Evolutionary conservation across 23 tunicate species (phyloP).

Genomic region (Oikopleura dioica): DNA sequence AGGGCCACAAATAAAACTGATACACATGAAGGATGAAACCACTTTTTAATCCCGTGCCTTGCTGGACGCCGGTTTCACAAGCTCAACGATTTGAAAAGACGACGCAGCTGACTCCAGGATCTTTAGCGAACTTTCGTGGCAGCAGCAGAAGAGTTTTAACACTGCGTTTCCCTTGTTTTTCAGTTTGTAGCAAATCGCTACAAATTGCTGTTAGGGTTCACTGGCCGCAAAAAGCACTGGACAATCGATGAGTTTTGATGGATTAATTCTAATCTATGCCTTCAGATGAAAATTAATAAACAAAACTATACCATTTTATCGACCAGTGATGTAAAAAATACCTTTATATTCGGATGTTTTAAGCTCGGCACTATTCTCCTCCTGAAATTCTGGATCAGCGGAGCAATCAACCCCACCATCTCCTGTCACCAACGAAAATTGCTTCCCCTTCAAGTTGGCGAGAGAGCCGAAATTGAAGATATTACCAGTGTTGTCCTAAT

Average conservation of each 20-base stretch:
- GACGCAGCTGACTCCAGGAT: neutral
- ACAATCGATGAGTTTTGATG: too few species aligned
- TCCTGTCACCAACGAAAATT: neutral
- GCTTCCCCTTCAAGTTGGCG: neutral
- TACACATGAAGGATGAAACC: too few species aligned
- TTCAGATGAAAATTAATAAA: too few species aligned
- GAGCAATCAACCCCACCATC: slow-evolving; percentile 9
- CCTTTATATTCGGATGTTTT: slow-evolving; percentile 4
- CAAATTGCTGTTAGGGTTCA: too few species aligned
- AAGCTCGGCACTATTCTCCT: neutral
- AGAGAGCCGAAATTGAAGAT: slow-evolving; percentile 14
- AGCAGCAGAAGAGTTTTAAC: neutral
- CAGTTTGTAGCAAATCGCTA: neutral
- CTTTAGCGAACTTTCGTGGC: neutral
- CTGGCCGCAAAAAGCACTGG: too few species aligned
- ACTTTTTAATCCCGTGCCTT: too few species aligned
- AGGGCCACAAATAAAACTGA: too few species aligned
- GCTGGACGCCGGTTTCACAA: neutral
- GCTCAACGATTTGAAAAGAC: neutral
- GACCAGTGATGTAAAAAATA: too few species aligned
- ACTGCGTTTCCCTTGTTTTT: neutral
- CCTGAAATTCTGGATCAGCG: slow-evolving; percentile 12
- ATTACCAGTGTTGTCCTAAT: slow-evolving; percentile 79
- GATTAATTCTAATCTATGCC: too few species aligned
- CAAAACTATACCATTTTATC: too few species aligned